Evolutionary conservation across 2,113 vertebrate genomes (phyloP).

Genomic region (Colossoma macropomum): DNA sequence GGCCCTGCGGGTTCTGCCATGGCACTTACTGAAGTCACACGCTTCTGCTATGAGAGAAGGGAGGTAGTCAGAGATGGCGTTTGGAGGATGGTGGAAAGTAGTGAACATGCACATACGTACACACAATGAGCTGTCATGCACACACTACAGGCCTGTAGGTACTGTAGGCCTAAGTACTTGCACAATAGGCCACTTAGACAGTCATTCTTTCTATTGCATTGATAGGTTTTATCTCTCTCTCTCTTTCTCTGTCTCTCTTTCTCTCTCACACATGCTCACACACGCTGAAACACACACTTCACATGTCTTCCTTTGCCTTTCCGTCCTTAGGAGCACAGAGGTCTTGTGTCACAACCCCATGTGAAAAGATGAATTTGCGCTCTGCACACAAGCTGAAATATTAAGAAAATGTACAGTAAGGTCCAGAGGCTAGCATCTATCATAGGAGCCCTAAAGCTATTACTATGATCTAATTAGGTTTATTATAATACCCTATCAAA

Average conservation of each 20-base stretch:
- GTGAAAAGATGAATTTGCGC: slow-evolving; percentile 59
- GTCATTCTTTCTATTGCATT: background rate
- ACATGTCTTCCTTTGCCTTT: slow-evolving; percentile 29
- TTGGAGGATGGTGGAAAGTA: slow-evolving; percentile 18
- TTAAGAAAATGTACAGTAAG: slow-evolving; percentile 59
- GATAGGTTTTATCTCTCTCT: background rate
- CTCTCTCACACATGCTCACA: slow-evolving; percentile 25
- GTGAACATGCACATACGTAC: slow-evolving; percentile 17
- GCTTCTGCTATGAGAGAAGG: slow-evolving; percentile 35
- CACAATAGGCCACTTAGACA: slow-evolving; percentile 5
- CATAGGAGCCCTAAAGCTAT: slow-evolving; percentile 83
- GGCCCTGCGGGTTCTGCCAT: slow-evolving; percentile 49
- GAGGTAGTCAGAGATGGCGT: background rate
- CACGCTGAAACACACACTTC: slow-evolving; percentile 33
- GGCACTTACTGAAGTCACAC: slow-evolving; percentile 22
- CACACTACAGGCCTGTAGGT: background rate
- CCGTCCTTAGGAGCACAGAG: slow-evolving; percentile 48
- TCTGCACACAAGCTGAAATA: slow-evolving; percentile 60
- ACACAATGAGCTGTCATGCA: slow-evolving; percentile 19
- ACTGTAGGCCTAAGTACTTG: background rate
- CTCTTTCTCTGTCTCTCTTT: background rate
- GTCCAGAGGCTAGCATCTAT: slow-evolving; percentile 79
- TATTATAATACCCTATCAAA: slow-evolving; percentile 82
- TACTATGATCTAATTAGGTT: slow-evolving; percentile 84
- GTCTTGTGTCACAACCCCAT: slow-evolving; percentile 44